These are phyloP conservation scores for Mesitornis unicolor DNA, from an alignment of 2,113 vertebrate genomes.

Conservation along the genomic window DNA sequence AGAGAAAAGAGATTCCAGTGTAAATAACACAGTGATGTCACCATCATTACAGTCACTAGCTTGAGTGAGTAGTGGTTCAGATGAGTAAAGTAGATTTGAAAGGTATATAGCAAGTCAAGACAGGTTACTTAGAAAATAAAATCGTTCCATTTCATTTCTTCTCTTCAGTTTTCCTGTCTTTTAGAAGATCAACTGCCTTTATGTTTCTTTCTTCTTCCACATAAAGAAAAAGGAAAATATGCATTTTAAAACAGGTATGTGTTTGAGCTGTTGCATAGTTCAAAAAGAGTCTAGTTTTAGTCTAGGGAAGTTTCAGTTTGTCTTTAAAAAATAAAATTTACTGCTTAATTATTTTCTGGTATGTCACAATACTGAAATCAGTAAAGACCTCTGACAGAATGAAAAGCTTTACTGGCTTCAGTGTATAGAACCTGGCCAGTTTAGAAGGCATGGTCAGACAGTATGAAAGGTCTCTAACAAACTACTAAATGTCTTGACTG, in stretches of 20 bases:
- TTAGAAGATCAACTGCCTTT: neutral
- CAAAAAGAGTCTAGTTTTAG: neutral
- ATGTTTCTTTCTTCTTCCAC: neutral
- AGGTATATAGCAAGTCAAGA: constrained; percentile 30
- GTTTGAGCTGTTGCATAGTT: neutral
- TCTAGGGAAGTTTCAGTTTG: neutral
- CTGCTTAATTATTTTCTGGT: neutral
- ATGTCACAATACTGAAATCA: neutral
- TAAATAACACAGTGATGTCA: constrained; percentile 49
- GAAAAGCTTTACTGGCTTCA: neutral
- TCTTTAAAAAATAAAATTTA: neutral
- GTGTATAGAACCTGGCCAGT: neutral
- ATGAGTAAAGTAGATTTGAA: constrained; percentile 30
- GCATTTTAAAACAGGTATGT: neutral
- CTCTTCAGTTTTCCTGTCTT: neutral
- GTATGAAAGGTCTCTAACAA: neutral
- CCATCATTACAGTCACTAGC: neutral
- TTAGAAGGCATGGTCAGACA: neutral
- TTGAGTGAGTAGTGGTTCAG: constrained; percentile 3
- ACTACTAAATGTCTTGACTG: neutral
- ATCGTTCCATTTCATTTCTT: constrained; percentile 6
- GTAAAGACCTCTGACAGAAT: neutral
- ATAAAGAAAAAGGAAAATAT: neutral
- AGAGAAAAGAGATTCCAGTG: constrained; percentile 2
- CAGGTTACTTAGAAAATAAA: constrained; percentile 20